These are phyloP conservation scores for Thera britannica DNA, from an alignment of 2,888 invertebrate genomes.

Conservation along the genomic window DNA sequence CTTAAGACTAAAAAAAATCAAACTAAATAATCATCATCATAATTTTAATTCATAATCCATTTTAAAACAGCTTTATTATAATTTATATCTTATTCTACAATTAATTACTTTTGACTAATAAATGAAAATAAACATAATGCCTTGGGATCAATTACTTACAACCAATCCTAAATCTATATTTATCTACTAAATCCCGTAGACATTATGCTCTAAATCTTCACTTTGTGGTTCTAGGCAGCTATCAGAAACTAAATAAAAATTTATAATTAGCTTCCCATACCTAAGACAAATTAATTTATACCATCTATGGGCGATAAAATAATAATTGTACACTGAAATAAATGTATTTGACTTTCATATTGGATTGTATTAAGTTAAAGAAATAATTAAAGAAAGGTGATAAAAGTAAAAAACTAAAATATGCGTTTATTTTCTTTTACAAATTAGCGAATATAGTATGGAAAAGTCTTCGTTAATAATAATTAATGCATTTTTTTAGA, in stretches of 20 bases:
- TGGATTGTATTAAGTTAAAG: too few relatives aligned
- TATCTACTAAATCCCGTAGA: conserved; percentile 4
- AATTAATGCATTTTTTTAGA: too few relatives aligned
- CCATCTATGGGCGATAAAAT: too few relatives aligned
- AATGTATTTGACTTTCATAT: too few relatives aligned
- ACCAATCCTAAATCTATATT: conserved; percentile 9
- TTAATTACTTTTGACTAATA: conserved; percentile 19
- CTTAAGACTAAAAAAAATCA: neutral
- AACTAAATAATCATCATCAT: conserved; percentile 42
- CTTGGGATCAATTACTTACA: conserved; percentile 3
- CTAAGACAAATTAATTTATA: too few relatives aligned
- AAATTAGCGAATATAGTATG: too few relatives aligned
- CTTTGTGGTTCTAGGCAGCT: conserved; percentile 3
- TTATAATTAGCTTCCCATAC: too few relatives aligned
- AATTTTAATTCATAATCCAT: conserved; percentile 57
- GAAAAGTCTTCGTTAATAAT: too few relatives aligned
- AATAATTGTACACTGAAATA: too few relatives aligned
- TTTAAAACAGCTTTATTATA: conserved; percentile 57
- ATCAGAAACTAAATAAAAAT: neutral
- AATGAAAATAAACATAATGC: conserved; percentile 9
- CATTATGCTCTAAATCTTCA: conserved; percentile 14
- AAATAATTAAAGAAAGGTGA: too few relatives aligned
- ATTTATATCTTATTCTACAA: conserved; percentile 45
- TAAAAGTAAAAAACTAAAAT: too few relatives aligned
- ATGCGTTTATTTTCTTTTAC: too few relatives aligned